A percentile compares a stretch with the other conserved stretches of the same genome.
Evolutionary conservation across 2,797 vertebrate species (phyloP).

Genomic region (Sebastes melanostomus): DNA sequence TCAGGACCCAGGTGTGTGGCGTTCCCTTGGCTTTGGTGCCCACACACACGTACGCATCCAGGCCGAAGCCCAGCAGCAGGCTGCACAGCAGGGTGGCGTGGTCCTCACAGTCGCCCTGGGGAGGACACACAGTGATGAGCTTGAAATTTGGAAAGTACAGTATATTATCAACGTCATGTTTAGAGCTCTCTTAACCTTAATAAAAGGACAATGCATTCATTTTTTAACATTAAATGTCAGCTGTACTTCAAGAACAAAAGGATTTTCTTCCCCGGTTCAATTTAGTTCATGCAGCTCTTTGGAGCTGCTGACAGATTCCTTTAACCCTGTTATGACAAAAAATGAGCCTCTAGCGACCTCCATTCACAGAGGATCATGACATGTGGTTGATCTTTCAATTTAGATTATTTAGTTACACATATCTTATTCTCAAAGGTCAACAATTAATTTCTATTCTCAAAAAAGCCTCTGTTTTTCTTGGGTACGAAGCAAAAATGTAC

Average conservation of each 20-base stretch:
- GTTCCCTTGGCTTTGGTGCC: constrained; percentile 92
- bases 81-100: constrained; percentile 95
- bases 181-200: not conserved
- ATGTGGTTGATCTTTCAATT: not conserved
- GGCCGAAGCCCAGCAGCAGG: constrained; percentile 93
- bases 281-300: not conserved
- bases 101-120: constrained; percentile 96
- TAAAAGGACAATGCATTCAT: not conserved
- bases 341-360: not conserved
- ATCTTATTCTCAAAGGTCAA: not conserved
- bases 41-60: constrained; percentile 96
- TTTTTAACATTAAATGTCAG: not conserved
- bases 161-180: not conserved
- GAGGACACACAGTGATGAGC: not conserved
- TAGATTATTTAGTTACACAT: not conserved
- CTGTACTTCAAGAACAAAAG: not conserved
- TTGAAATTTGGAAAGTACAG: not conserved
- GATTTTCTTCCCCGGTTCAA: not conserved
- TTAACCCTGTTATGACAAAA: not conserved
- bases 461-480: not conserved
- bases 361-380: not conserved
- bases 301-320: not conserved
- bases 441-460: not conserved
- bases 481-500: not conserved
- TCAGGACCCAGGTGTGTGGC: constrained; percentile 95